Conservation (phyloP, 2,888 invertebrate genomes). For the Dexiosoma caninum region DNA sequence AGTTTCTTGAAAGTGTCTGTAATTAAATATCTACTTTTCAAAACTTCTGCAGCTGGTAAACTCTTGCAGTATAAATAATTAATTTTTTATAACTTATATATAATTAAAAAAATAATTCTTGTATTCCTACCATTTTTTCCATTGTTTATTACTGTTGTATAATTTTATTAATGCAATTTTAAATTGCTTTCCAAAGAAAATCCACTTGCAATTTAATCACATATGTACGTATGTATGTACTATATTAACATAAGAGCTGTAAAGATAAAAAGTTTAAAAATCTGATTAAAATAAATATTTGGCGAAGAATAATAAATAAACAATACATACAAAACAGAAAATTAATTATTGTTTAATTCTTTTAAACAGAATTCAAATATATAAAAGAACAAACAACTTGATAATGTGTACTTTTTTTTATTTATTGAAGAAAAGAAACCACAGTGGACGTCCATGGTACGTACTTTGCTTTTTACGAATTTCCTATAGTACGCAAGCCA, state of each 20-base stretch:
- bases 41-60: too few species aligned
- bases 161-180: slow-evolving; percentile 16
- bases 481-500: too few species aligned
- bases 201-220: slow-evolving; percentile 43
- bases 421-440: too few species aligned
- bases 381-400: too few species aligned
- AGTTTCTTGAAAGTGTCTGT: not conserved
- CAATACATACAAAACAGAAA: slow-evolving; percentile 23
- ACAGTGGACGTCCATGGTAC: too few species aligned
- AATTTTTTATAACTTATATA: too few species aligned
- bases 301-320: slow-evolving; percentile 12
- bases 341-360: slow-evolving; percentile 57
- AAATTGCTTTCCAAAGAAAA: slow-evolving; percentile 10
- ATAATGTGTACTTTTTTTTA: too few species aligned
- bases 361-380: slow-evolving; percentile 28
- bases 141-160: slow-evolving; percentile 45
- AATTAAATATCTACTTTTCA: too few species aligned
- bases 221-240: not conserved
- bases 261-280: slow-evolving; percentile 46
- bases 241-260: slow-evolving; percentile 34
- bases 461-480: too few species aligned
- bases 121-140: slow-evolving; percentile 58
- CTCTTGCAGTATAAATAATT: too few species aligned
- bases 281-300: slow-evolving; percentile 57
- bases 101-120: too few species aligned